Percentiles rank a stretch among this genome's conserved stretches.
Conservation (phyloP, 2,888 invertebrate genomes). For the Phyllotreta striolata region DNA sequence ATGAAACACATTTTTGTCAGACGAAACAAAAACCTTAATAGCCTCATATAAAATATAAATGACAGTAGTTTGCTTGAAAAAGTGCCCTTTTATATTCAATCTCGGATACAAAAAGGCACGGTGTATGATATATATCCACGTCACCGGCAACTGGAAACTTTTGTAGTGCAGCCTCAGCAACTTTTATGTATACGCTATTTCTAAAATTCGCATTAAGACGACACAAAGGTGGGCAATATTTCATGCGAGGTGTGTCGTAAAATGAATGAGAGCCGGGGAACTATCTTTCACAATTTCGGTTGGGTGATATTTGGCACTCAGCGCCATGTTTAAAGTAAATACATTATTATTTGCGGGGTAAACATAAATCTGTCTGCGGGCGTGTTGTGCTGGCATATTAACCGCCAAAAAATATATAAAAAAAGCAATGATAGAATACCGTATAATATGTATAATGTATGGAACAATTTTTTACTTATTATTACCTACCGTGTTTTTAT, state of each 20-base stretch:
- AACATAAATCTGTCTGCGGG: conserved; percentile 12
- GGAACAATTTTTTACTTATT: not conserved
- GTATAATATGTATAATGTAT: not conserved
- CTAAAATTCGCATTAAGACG: conserved; percentile 42
- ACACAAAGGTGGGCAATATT: conserved; percentile 45
- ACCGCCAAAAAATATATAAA: conserved; percentile 2
- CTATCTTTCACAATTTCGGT: conserved; percentile 20
- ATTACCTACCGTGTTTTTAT: not conserved
- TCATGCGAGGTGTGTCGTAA: conserved; percentile 41
- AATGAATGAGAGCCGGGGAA: conserved; percentile 29
- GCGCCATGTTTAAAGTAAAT: conserved; percentile 16
- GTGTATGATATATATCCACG: conserved; percentile 35
- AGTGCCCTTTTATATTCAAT: conserved; percentile 33
- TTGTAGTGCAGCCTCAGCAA: conserved; percentile 41
- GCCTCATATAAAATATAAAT: conserved; percentile 31
- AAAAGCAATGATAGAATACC: conserved; percentile 2
- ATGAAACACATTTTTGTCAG: conserved; percentile 30
- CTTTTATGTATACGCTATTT: conserved; percentile 42
- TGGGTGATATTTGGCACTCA: conserved; percentile 15
- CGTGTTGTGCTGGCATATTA: not conserved
- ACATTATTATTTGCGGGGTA: conserved; percentile 16
- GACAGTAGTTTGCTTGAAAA: conserved; percentile 31
- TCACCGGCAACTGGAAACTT: conserved; percentile 39
- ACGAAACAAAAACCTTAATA: conserved; percentile 30
- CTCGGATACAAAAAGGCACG: conserved; percentile 36